These are phyloP conservation scores for Neopipo cinnamomea DNA, from an alignment of 2,113 vertebrate genomes.

Conservation along the genomic window DNA sequence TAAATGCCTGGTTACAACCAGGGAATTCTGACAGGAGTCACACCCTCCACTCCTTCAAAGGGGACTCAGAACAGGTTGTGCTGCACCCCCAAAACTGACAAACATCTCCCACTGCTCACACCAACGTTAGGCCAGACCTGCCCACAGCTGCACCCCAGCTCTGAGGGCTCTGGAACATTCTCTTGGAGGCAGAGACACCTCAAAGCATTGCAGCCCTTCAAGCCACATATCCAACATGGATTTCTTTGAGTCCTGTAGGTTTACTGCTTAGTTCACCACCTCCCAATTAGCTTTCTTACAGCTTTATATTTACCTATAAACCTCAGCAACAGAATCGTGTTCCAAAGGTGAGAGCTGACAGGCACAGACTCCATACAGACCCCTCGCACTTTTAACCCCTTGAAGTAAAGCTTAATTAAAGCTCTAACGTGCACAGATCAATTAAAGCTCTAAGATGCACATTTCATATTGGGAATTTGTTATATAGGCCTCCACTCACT, in stretches of 20 bases:
- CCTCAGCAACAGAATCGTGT: neutral
- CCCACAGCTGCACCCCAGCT: neutral
- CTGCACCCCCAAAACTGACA: neutral
- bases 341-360: neutral
- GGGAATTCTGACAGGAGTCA: neutral
- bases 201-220: neutral
- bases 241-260: neutral
- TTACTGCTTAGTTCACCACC: neutral
- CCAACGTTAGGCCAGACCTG: rapidly evolving
- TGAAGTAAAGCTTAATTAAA: neutral
- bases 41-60: neutral
- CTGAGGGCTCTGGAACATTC: neutral
- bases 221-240: neutral
- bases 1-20: too few species aligned
- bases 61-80: neutral
- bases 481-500: neutral
- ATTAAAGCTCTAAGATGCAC: neutral
- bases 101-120: neutral
- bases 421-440: neutral
- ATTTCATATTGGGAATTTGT: neutral
- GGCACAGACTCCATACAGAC: neutral
- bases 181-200: rapidly evolving
- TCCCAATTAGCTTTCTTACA: neutral
- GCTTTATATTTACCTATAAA: neutral
- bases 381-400: neutral